Base-by-base conservation (phyloP, 2,113 vertebrate species). In the Hystrix brachyura region DNA sequence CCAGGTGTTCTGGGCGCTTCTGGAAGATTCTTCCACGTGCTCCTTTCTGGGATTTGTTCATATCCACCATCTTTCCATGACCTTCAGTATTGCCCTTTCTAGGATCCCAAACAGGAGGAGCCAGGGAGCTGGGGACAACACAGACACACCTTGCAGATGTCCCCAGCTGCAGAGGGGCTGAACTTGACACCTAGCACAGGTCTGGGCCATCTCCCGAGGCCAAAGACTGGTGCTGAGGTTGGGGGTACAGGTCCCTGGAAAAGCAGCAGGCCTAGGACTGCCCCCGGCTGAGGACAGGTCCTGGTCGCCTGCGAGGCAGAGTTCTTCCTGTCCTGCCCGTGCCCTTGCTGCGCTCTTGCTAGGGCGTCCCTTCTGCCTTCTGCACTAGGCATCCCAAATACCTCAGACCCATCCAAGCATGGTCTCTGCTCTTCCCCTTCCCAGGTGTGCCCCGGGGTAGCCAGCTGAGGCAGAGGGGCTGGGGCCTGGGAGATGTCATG, bases 401-500 rank as follows among this genome's bases (percentile, higher is more conserved):
- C 0, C 62, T 69, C 48, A 32, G 11, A 13, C 53, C 53, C 3
- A 6, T 15, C 85, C n/a, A 78, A 53, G 60, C 79, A 53, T 43
- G 55, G 67, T 6, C 18, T 71, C 34, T 60, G 51, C 78, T 80
- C 34, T 55, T 29, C 38, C 1, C 62, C 79, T 51, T 57, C 34
- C 43, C 85, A 93, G 87, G 90, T 92, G 74, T 96, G 71, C 3
- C 64, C 74, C 29, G n/a, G 43, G 48, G 74, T 85, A 92, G 72
- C 86, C 46, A 3, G 90, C 59, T 69, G 48, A 51, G 23, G 38
- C 83, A 1, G 86, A 60, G 48, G 89, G 57, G 13, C 55, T 84
- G 78, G 27, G 79, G 65, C 38, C 74, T 83, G 91, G 93, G 95
- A 91, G 74, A 60, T 81, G 92, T 97, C 91, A 95, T 79, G 89